Conservation (phyloP, 2,113 vertebrate genomes). For the Patagioenas fasciata region DNA sequence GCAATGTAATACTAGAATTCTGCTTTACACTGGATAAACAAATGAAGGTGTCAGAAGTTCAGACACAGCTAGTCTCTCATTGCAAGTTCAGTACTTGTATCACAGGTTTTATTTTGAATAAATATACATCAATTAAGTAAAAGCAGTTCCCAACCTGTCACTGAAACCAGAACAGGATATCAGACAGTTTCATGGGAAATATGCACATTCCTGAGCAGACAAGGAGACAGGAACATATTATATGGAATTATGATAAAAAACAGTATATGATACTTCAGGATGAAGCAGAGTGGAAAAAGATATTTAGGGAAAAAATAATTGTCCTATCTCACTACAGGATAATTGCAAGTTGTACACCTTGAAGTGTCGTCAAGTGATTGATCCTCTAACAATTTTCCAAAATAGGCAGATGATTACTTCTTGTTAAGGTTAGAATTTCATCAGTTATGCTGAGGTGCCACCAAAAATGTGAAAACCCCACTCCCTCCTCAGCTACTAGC, state of each 20-base stretch:
- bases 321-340: neutral
- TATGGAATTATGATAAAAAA: neutral
- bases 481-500: neutral
- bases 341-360: neutral
- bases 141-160: slow-evolving; percentile 1
- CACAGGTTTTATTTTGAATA: slow-evolving; percentile 30
- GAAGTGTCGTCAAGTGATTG: neutral
- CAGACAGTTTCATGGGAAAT: neutral
- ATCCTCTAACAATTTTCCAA: neutral
- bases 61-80: slow-evolving; percentile 22
- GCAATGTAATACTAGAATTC: slow-evolving; percentile 29
- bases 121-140: slow-evolving; percentile 37
- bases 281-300: neutral
- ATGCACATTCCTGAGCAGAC: neutral
- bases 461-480: neutral
- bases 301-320: neutral
- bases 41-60: slow-evolving; percentile 49
- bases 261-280: neutral
- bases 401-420: neutral
- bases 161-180: slow-evolving; percentile 17
- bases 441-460: neutral
- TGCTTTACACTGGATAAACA: slow-evolving; percentile 32
- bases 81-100: neutral
- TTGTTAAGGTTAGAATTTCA: neutral
- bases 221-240: neutral